Evolutionary conservation across 2,113 vertebrate genomes (phyloP), one percentile per base, ranked within the genome.

Genomic region (Cyanocitta stelleri): DNA sequence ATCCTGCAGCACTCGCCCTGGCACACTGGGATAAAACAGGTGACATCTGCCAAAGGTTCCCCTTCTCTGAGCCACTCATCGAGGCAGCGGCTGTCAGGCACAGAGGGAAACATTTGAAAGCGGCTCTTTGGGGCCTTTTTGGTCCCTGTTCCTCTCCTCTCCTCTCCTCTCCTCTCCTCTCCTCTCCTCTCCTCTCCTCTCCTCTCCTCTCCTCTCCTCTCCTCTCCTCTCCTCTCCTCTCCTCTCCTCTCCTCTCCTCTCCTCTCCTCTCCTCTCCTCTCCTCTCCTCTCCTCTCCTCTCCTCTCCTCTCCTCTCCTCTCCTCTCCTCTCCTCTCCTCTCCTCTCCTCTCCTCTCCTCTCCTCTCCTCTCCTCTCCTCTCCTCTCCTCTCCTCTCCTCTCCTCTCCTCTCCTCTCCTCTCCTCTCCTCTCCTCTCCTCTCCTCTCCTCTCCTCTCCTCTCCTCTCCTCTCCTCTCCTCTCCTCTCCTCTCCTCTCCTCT

Each of bases 41-140:
- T 0, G 19, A 5, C 1, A 14, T 3, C 37, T 8, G 2, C 9
- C 43, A 30, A 19, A 46, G 54, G 7, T 32, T 75, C 58, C 56
- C 7, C 39, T 75, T 51, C 37, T n/a, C 41, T 0, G 10, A 51
- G 66, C 21, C 41, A 1, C 6, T 1, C 0, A 0, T 9, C 17
- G 11, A 19, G 61, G 7, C 41, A 4, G 7, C 4, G 49, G 33
- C 44, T 39, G 30, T 16, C 41, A 7, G 69, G 33, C 7, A 9
- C 7, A 7, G 58, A 61, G 59, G 33, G 29, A 48, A 43, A 9
- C 27, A 44, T 43, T 39, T 23, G 7, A 18, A 49, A 44, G 44
- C 0, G 1, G 15, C 2, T 63, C 54, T 55, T 3, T 6, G 41
- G 32, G n/a, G n/a, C 3, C 29, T 62, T 23, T 72, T 10, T 13